Conservation (phyloP, 1,140 invertebrate species). For the Drosophila kohkoa region DNA sequence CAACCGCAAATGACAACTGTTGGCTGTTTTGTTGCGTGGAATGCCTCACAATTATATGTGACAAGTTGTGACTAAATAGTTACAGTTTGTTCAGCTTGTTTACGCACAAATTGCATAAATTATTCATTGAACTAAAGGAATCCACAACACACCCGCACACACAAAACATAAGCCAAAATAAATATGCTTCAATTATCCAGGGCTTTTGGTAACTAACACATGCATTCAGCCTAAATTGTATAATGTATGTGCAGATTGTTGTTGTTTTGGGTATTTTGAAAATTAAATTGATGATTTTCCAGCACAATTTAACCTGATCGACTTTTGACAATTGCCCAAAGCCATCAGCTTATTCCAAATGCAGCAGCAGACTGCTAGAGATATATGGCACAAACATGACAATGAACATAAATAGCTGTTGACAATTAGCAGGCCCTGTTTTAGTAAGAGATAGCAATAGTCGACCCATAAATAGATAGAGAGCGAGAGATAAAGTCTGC, state of each 20-base stretch:
- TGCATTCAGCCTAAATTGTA: neutral
- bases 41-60: slow-evolving; percentile 57
- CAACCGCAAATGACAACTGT: slow-evolving; percentile 65
- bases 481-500: neutral
- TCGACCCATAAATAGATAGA: neutral
- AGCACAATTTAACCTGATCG: slow-evolving; percentile 51
- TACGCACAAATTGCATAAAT: slow-evolving; percentile 63
- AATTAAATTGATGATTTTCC: slow-evolving; percentile 68
- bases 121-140: slow-evolving; percentile 49
- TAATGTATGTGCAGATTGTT: slow-evolving; percentile 25
- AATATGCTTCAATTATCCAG: slow-evolving; percentile 59
- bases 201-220: slow-evolving; percentile 27
- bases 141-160: slow-evolving; percentile 9
- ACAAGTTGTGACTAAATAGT: slow-evolving; percentile 69
- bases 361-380: slow-evolving; percentile 47
- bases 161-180: slow-evolving; percentile 55
- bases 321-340: slow-evolving; percentile 61
- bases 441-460: neutral
- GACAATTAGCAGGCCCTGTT: slow-evolving; percentile 52
- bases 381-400: slow-evolving; percentile 56
- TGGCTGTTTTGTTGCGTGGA: slow-evolving; percentile 17
- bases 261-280: slow-evolving; percentile 39
- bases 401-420: slow-evolving; percentile 56
- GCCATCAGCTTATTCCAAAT: slow-evolving; percentile 55
- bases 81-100: slow-evolving; percentile 40